These are phyloP conservation scores for Monochamus alternatus DNA, from an alignment of 2,888 invertebrate species.

Conservation along the genomic window DNA sequence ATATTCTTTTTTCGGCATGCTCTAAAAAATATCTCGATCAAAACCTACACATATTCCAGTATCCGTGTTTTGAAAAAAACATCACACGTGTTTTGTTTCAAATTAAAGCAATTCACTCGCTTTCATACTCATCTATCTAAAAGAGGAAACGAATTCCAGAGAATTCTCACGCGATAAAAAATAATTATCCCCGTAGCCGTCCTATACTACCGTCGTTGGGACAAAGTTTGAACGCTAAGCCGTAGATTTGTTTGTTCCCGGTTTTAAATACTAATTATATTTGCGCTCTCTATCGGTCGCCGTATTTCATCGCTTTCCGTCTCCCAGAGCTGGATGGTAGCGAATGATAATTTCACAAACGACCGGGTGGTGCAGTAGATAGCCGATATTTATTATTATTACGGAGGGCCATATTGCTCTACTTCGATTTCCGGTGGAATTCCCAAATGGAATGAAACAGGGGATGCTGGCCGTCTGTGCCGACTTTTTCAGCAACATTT, in stretches of 20 bases:
- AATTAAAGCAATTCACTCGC: too few species aligned
- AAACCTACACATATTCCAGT: too few species aligned
- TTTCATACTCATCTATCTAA: too few species aligned
- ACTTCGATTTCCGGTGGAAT: constrained; percentile 62
- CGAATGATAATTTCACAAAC: constrained; percentile 63
- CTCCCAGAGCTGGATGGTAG: constrained; percentile 54
- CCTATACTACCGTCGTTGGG: too few species aligned
- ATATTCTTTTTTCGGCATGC: too few species aligned
- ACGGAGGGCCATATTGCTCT: constrained; percentile 64
- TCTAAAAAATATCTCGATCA: too few species aligned
- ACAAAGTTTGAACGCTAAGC: constrained; percentile 12
- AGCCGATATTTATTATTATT: constrained; percentile 67
- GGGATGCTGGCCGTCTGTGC: constrained; percentile 4
- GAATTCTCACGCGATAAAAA: constrained; percentile 33
- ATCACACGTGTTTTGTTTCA: too few species aligned
- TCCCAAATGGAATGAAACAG: constrained; percentile 56
- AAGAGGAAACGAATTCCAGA: constrained; percentile 25
- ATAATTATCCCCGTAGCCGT: constrained; percentile 24
- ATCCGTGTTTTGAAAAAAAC: too few species aligned
- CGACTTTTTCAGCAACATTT: constrained; percentile 44
- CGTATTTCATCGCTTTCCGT: constrained; percentile 48
- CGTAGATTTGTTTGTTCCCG: constrained; percentile 53
- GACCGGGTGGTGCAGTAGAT: constrained; percentile 62
- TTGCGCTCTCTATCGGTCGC: constrained; percentile 49
- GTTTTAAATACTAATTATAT: constrained; percentile 60